phyloP scores from a whole-genome alignment of 1,140 invertebrate species.

The Drosophila nikananu region DNA sequence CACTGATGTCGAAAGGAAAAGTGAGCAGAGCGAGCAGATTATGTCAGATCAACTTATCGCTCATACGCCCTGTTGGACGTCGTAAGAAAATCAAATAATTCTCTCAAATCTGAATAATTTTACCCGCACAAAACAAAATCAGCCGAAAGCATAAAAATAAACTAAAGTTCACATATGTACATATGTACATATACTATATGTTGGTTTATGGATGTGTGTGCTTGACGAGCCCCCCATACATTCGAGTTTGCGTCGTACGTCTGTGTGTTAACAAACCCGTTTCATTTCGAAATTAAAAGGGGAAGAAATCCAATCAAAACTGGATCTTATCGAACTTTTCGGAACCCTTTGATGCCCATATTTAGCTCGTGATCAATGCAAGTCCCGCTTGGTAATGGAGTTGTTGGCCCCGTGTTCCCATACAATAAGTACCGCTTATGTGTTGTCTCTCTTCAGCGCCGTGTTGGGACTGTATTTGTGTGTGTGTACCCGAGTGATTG shows the following conservation, averaged over 20 bases:
- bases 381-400: conserved; percentile 30
- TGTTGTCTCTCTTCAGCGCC: not conserved
- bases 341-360: conserved; percentile 38
- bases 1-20: conserved; percentile 28
- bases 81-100: conserved; percentile 2
- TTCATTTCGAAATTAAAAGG: conserved; percentile 7
- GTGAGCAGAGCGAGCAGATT: not conserved
- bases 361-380: conserved; percentile 23
- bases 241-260: not conserved
- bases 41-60: conserved; percentile 26
- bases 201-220: conserved; percentile 10
- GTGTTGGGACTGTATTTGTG: not conserved
- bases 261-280: conserved; percentile 20
- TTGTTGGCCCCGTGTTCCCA: conserved; percentile 16
- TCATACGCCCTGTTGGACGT: conserved; percentile 23
- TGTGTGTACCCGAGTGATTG: conserved; percentile 16
- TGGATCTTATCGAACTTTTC: conserved; percentile 8
- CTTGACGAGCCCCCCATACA: conserved; percentile 45
- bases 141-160: conserved; percentile 34
- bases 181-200: not conserved
- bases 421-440: conserved; percentile 16
- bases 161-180: not conserved
- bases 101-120: not conserved
- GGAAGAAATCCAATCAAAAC: not conserved
- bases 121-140: not conserved